Conservation (phyloP, 2,113 vertebrate species). For the Actenoides lindsayi region DNA sequence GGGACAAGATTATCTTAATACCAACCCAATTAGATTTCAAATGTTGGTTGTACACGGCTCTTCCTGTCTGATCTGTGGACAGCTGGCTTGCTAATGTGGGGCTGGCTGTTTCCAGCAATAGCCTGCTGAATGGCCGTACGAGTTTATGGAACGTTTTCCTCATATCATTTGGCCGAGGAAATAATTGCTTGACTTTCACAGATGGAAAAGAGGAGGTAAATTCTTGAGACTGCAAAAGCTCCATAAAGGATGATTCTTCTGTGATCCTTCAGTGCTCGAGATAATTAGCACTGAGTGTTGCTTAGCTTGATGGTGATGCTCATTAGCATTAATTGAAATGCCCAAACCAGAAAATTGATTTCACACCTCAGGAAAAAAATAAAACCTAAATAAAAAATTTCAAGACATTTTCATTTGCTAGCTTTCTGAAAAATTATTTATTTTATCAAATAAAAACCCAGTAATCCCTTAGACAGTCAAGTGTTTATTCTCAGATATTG, state of each 20-base stretch:
- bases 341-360: not conserved
- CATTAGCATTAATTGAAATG: not conserved
- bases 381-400: not conserved
- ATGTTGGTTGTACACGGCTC: not conserved
- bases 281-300: not conserved
- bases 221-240: not conserved
- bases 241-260: not conserved
- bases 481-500: not conserved
- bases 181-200: not conserved
- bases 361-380: not conserved
- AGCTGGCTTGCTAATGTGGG: not conserved
- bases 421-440: not conserved
- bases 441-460: not conserved
- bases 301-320: not conserved
- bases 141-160: not conserved
- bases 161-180: not conserved
- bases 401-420: not conserved
- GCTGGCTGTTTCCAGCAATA: not conserved
- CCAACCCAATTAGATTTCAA: not conserved
- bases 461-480: not conserved
- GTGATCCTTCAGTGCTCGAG: not conserved
- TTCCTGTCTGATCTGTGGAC: not conserved
- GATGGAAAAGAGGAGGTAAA: not conserved
- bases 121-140: not conserved
- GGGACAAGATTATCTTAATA: not conserved